Conservation (phyloP, 2,797 vertebrate genomes). For the Anguilla obscura region DNA sequence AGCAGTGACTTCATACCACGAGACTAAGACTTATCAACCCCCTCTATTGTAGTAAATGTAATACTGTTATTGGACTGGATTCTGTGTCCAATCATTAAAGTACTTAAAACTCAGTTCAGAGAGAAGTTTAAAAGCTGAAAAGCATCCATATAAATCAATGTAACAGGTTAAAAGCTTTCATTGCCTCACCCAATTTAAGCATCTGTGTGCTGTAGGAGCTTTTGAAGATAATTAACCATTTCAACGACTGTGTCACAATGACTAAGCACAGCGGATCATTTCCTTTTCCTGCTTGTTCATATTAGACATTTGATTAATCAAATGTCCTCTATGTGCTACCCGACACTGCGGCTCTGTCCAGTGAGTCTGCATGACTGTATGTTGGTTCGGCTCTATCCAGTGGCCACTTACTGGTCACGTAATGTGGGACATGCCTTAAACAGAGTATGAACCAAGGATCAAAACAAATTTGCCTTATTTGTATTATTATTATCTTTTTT, state of each 20-base stretch:
- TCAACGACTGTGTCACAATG: constrained; percentile 2
- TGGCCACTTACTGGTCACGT: constrained; percentile 1
- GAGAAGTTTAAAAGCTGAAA: constrained; percentile 13
- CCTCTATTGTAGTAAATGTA: constrained; percentile 43
- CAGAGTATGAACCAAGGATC: not conserved
- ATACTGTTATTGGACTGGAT: constrained; percentile 38
- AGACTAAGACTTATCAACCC: constrained; percentile 52
- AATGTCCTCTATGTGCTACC: not conserved
- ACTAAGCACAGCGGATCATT: not conserved
- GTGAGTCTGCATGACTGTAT: not conserved
- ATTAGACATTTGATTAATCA: not conserved
- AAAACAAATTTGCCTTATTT: not conserved
- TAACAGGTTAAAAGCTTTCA: not conserved
- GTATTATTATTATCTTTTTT: not conserved
- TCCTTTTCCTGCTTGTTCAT: constrained; percentile 1
- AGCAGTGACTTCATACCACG: constrained; percentile 53
- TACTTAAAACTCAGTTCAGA: constrained; percentile 8
- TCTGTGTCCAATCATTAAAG: constrained; percentile 18
- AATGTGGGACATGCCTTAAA: not conserved
- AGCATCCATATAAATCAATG: constrained; percentile 20
- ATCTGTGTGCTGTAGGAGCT: not conserved
- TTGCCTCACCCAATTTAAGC: too few species aligned
- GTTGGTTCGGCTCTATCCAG: not conserved
- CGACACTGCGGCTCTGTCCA: not conserved
- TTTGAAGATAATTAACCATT: constrained; percentile 15